phyloP scores from a whole-genome alignment of 2,888 invertebrate species.

The Lamproptera curius region DNA sequence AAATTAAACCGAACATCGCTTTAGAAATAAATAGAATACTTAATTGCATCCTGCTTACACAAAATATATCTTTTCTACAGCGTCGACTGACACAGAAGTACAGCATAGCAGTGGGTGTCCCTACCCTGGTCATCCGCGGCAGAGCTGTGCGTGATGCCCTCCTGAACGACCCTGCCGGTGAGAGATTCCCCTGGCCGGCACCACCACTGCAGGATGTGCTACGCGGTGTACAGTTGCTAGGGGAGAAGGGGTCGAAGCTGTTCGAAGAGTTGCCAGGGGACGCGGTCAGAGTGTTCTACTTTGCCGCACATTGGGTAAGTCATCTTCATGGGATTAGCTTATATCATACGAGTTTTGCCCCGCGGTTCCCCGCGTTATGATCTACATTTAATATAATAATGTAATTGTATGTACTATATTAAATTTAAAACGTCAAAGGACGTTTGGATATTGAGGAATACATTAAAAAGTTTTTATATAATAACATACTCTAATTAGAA shows the following conservation, averaged over 20 bases:
- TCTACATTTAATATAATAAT: no score
- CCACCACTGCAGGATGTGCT: slow-evolving; percentile 80
- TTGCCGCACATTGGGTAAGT: slow-evolving; percentile 93
- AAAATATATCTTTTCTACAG: slow-evolving; percentile 60
- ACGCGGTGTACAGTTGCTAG: slow-evolving; percentile 68
- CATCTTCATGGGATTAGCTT: no score
- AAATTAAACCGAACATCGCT: no score
- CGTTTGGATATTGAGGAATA: no score
- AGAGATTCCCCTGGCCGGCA: slow-evolving; percentile 88
- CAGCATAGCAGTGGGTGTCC: slow-evolving; percentile 86
- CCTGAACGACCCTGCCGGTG: slow-evolving; percentile 81
- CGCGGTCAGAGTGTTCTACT: slow-evolving; percentile 86
- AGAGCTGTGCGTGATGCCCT: slow-evolving; percentile 81
- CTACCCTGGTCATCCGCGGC: slow-evolving; percentile 86
- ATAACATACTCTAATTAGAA: no score
- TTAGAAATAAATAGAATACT: no score
- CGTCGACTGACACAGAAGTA: slow-evolving; percentile 86
- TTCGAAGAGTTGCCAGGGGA: slow-evolving; percentile 80
- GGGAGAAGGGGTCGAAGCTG: slow-evolving; percentile 49
- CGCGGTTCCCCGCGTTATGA: no score
- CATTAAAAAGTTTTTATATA: no score
- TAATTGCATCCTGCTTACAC: no score
- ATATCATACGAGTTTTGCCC: no score
- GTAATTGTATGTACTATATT: no score
- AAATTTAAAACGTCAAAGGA: no score